A percentile compares a stretch with the other conserved stretches of the same genome.
Evolutionary conservation across 2,797 vertebrate species (phyloP).

Genomic region (Danio jaintianensis): DNA sequence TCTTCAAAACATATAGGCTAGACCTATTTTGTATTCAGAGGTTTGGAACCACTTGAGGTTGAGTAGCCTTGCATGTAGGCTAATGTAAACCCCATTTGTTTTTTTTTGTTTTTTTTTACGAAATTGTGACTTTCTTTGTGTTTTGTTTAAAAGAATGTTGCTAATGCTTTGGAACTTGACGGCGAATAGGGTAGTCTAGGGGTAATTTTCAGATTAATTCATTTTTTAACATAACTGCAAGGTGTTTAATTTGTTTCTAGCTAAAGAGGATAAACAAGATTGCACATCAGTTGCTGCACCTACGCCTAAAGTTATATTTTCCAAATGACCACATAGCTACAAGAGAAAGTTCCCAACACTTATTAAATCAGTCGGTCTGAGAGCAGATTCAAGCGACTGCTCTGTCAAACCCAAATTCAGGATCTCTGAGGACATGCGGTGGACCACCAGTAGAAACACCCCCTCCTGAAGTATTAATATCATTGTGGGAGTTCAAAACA

Average conservation of each 20-base stretch:
- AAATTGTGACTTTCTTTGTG: neutral
- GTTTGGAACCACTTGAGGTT: too few species aligned
- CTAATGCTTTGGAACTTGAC: neutral
- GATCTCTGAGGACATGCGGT: constrained; percentile 67
- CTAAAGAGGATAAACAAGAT: neutral
- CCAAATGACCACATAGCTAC: neutral
- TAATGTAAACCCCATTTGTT: too few species aligned
- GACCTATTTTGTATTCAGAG: too few species aligned
- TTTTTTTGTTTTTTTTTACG: neutral
- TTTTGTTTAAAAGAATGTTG: neutral
- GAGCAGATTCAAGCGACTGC: constrained; percentile 15
- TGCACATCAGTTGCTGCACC: neutral
- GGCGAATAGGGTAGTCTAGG: neutral
- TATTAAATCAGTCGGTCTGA: constrained; percentile 27
- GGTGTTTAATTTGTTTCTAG: constrained; percentile 7
- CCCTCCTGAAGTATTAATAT: constrained; percentile 70
- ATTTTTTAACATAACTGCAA: neutral
- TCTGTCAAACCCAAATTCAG: constrained; percentile 54
- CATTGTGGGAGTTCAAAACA: constrained; percentile 71
- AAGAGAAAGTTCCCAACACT: neutral
- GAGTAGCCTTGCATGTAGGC: too few species aligned
- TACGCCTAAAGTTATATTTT: neutral
- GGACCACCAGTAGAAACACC: constrained; percentile 70
- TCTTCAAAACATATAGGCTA: too few species aligned
- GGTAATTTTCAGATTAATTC: neutral